Percentiles rank a stretch among this genome's conserved stretches.
These are phyloP conservation scores for Crotalus helleri DNA, from an alignment of 2,113 vertebrate genomes.

Conservation along the genomic window DNA sequence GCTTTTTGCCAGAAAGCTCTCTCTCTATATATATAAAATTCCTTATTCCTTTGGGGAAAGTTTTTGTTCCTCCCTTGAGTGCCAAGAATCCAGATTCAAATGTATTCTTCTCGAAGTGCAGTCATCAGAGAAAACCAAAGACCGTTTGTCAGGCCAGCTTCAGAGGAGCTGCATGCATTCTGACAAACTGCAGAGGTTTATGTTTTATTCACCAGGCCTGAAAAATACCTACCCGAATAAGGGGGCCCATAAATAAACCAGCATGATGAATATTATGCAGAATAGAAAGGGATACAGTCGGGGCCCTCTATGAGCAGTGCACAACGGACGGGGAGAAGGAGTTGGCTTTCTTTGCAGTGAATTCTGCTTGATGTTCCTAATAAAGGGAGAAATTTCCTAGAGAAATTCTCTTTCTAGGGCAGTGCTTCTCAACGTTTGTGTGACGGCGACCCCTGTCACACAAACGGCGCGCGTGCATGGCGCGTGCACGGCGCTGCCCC, in stretches of 20 bases:
- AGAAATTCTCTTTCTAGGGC: not conserved
- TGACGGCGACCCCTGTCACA: too few relatives aligned
- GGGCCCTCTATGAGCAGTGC: slow-evolving; percentile 36
- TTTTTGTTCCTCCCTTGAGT: slow-evolving; percentile 40
- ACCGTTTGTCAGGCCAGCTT: slow-evolving; percentile 65
- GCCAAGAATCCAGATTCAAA: slow-evolving; percentile 63
- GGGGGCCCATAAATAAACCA: slow-evolving; percentile 73
- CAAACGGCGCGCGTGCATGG: too few relatives aligned
- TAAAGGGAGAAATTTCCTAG: rapidly evolving
- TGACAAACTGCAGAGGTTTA: slow-evolving; percentile 68
- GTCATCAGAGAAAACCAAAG: slow-evolving; percentile 60
- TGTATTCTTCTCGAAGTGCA: slow-evolving; percentile 67
- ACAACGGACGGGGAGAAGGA: slow-evolving; percentile 24
- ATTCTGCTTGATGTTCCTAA: not conserved
- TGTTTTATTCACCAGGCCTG: slow-evolving; percentile 88
- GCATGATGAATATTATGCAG: slow-evolving; percentile 70
- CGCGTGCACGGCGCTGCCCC: too few relatives aligned
- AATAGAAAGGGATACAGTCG: slow-evolving; percentile 66
- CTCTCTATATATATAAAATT: not conserved
- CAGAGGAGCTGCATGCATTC: slow-evolving; percentile 52
- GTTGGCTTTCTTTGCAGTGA: slow-evolving; percentile 1
- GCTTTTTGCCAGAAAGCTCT: not conserved
- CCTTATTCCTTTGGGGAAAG: slow-evolving; percentile 50
- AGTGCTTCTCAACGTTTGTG: too few relatives aligned
- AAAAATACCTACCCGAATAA: slow-evolving; percentile 77